Percentiles rank a stretch among this genome's conserved stretches.
Conservation (phyloP, 2,113 vertebrate genomes). For the Gymnocephalus cernua region DNA sequence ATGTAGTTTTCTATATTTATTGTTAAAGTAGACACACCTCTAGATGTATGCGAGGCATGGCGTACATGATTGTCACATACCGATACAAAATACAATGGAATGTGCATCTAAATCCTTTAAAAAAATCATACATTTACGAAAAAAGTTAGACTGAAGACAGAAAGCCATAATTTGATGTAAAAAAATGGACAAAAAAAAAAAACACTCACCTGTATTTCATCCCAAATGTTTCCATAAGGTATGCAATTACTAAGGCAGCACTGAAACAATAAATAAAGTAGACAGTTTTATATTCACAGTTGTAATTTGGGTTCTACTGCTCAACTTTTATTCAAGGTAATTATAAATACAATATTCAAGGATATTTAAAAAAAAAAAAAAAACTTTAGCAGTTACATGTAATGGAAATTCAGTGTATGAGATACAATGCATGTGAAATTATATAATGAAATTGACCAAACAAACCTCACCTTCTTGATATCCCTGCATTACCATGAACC, state of each 20-base stretch:
- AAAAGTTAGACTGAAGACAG: background rate
- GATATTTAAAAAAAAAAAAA: background rate
- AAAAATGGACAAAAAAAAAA: background rate
- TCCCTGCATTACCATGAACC: constrained; percentile 98
- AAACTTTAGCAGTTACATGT: background rate
- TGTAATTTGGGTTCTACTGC: background rate
- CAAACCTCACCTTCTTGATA: constrained; percentile 93
- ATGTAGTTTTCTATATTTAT: background rate
- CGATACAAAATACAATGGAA: background rate
- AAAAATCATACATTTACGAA: background rate
- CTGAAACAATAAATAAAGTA: constrained; percentile 72
- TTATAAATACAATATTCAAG: background rate
- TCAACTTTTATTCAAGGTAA: background rate
- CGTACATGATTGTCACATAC: background rate
- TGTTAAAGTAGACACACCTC: no score
- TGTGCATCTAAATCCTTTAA: background rate
- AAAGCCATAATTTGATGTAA: background rate
- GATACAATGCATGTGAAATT: background rate
- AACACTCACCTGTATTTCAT: constrained; percentile 95
- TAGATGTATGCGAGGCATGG: background rate
- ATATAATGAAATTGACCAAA: background rate
- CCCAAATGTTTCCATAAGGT: constrained; percentile 99
- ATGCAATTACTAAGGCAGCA: constrained; percentile 99
- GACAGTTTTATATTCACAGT: background rate
- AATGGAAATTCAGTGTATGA: background rate